phyloP scores from a whole-genome alignment of 2,888 invertebrate genomes.

The Marronus borbonicus region DNA sequence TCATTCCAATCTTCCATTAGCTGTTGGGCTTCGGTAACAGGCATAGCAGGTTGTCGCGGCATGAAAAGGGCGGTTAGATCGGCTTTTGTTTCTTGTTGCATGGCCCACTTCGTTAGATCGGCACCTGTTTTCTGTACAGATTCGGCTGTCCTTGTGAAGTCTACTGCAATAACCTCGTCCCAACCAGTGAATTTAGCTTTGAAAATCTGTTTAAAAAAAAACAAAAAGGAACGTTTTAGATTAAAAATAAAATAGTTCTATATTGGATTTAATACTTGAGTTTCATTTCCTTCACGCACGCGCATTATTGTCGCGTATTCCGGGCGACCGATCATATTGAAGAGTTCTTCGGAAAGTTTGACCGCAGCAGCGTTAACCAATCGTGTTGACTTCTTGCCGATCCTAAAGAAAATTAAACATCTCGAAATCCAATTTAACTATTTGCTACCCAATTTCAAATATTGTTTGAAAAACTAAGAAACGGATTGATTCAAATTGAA shows the following conservation, averaged over 20 bases:
- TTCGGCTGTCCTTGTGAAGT: constrained; percentile 98
- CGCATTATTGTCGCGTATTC: constrained; percentile 90
- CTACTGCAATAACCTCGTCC: constrained; percentile 99
- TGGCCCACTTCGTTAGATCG: constrained; percentile 94
- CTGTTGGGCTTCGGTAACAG: constrained; percentile 86
- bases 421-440: no score
- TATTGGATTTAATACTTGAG: constrained; percentile 74
- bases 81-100: constrained; percentile 91
- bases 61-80: constrained; percentile 97
- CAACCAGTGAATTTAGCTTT: constrained; percentile 97
- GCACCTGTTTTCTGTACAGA: constrained; percentile 97
- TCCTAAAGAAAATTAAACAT: constrained; percentile 73
- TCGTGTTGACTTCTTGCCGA: constrained; percentile 97
- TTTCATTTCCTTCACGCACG: constrained; percentile 93
- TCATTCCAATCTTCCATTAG: constrained; percentile 98
- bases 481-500: no score
- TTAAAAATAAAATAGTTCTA: not conserved
- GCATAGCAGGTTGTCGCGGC: constrained; percentile 93
- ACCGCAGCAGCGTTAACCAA: constrained; percentile 96
- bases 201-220: constrained; percentile 87
- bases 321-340: constrained; percentile 93
- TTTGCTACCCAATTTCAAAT: no score
- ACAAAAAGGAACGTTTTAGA: not conserved
- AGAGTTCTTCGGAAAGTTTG: constrained; percentile 96
- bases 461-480: no score